Evolutionary conservation across 2,797 vertebrate species (phyloP), one percentile per base, ranked within the genome.

Genomic region (Phyllotis vaccarum): DNA sequence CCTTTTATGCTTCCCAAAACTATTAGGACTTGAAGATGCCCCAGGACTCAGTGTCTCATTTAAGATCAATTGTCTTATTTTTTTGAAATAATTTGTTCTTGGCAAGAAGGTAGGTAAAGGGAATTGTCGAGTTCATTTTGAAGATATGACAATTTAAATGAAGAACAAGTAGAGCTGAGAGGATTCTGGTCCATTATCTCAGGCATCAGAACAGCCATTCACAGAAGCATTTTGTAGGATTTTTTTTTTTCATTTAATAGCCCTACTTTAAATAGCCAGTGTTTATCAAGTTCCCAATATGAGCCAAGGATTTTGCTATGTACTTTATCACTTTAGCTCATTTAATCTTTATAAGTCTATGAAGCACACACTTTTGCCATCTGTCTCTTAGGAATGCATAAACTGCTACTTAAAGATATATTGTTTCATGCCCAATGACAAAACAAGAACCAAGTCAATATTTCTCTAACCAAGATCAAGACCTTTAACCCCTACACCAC

Each of bases 331-430:
- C 93, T 95, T 96, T 64, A 93, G 37, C 83, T 91, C 60, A 83
- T 89, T 96, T 95, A 87, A 80, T 94, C 60, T 94, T 90, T 91
- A 80, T 66, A 92, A 66, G 14, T 97, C 52, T 52, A 72, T 17
- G 34, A 91, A 94, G 40, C 58, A 93, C 66, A 66, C 62, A 93
- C 62, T 94, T 68, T 89, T 81, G 95, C 78, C 94, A 85, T 94
- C 92, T 95, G 68, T 95, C 74, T 95, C 54, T 66, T 83, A 70
- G 3, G 93, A 72, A 93, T 94, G 40, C 89, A 91, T 86, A 66
- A 92, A 94, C 22, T 80, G 12, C 76, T 88, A 81, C 86, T 94
- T 93, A 95, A 94, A 95, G 46, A 93, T 95, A 95, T 91, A 86
- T 83, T 92, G 58, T 90, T 94, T 90, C 68, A 90, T 88, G 10